Conservation (phyloP, 1,140 invertebrate species). For the Oreohelix idahoensis region DNA sequence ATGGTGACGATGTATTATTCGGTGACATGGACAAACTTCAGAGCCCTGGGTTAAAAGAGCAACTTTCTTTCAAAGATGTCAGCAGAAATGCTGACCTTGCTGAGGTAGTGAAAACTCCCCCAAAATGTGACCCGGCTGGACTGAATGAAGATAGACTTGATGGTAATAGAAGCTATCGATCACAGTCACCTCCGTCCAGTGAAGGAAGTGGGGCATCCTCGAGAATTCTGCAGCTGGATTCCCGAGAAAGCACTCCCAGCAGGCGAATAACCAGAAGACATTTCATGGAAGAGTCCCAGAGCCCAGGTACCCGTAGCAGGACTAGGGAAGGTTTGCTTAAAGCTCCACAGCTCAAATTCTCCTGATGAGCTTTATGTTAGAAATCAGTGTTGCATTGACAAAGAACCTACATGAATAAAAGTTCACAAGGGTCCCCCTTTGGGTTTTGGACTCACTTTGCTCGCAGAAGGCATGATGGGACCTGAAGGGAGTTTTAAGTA, state of each 20-base stretch:
- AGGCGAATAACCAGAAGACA: constrained; percentile 56
- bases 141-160: constrained; percentile 23
- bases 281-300: constrained; percentile 9
- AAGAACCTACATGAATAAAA: too few relatives aligned
- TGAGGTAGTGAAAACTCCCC: constrained; percentile 21
- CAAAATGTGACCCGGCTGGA: constrained; percentile 24
- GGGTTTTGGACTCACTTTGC: too few relatives aligned
- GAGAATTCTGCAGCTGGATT: constrained; percentile 6
- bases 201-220: constrained; percentile 35
- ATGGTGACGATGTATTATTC: constrained; percentile 2
- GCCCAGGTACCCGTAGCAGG: constrained; percentile 9
- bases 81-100: constrained; percentile 8
- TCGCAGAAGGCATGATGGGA: too few relatives aligned
- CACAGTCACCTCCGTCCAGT: constrained; percentile 50
- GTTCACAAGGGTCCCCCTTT: too few relatives aligned
- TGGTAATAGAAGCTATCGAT: constrained; percentile 42
- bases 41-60: constrained; percentile 9
- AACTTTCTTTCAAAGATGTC: constrained; percentile 34
- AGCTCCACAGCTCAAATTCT: constrained; percentile 43
- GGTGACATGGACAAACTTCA: constrained; percentile 27
- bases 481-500: too few relatives aligned
- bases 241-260: constrained; percentile 51
- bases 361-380: background rate
- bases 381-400: too few relatives aligned
- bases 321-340: constrained; percentile 43